Conservation (phyloP, 2,888 invertebrate species). For the Tigriopus californicus region DNA sequence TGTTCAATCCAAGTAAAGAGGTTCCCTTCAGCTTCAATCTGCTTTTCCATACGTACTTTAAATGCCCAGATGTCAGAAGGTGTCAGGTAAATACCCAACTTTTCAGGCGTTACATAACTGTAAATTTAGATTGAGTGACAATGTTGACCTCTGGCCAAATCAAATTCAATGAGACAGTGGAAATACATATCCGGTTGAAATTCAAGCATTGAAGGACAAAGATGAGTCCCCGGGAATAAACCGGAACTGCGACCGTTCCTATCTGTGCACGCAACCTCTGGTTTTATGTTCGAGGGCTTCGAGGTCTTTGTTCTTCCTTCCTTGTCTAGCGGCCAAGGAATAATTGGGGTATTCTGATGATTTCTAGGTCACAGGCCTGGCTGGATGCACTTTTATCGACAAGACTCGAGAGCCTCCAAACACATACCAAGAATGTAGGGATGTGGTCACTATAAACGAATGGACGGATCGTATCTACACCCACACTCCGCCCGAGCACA, state of each 20-base stretch:
- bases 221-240: no score
- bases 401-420: conserved; percentile 23
- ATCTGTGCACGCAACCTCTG: no score
- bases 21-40: conserved; percentile 76
- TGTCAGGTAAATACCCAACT: conserved; percentile 29
- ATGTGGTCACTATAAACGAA: conserved; percentile 70
- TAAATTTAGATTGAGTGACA: no score
- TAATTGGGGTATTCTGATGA: no score
- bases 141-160: no score
- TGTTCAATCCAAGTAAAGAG: conserved; percentile 83
- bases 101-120: no score
- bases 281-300: no score
- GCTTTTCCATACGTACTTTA: conserved; percentile 83
- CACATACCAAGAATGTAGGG: conserved; percentile 46
- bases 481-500: conserved; percentile 77
- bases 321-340: no score
- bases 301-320: no score
- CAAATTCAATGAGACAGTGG: not conserved
- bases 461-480: conserved; percentile 87
- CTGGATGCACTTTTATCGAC: conserved; percentile 73
- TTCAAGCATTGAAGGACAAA: not conserved
- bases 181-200: not conserved
- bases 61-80: conserved; percentile 77
- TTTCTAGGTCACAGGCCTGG: conserved; percentile 55
- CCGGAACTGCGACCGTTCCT: no score